phyloP scores from a whole-genome alignment of 1,140 invertebrate genomes.

The Episyrphus balteatus region DNA sequence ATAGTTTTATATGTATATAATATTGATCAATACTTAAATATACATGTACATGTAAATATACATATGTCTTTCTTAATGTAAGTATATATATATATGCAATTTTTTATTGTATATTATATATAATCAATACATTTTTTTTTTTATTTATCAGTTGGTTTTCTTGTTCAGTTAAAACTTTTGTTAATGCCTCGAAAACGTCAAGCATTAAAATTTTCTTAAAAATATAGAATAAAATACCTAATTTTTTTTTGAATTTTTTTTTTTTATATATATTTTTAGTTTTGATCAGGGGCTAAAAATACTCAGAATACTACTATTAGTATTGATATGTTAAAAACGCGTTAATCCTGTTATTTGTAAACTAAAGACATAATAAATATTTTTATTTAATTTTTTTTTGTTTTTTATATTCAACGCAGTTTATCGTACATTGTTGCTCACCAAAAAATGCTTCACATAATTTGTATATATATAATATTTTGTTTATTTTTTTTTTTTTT shows the following conservation, averaged over 20 bases:
- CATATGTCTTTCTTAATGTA: background rate
- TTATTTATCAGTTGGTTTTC: background rate
- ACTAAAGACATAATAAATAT: no score
- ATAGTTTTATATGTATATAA: background rate
- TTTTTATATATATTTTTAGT: background rate
- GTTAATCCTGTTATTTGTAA: no score
- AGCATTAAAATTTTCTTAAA: slow-evolving; percentile 4
- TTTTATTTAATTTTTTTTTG: no score
- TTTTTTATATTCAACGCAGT: no score
- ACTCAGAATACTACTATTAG: no score
- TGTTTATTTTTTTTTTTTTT: no score
- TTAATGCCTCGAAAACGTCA: background rate
- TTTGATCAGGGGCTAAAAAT: no score
- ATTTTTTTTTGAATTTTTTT: slow-evolving; percentile 2
- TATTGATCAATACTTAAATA: background rate
- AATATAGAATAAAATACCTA: background rate
- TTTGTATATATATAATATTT: no score
- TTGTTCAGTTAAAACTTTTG: background rate
- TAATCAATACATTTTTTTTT: background rate
- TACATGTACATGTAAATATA: background rate
- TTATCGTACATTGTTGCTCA: no score
- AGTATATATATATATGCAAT: background rate
- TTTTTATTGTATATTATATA: background rate
- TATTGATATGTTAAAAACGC: no score
- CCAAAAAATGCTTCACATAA: no score